These are phyloP conservation scores for Meteorus colon DNA, from an alignment of 2,888 invertebrate genomes.

Conservation along the genomic window DNA sequence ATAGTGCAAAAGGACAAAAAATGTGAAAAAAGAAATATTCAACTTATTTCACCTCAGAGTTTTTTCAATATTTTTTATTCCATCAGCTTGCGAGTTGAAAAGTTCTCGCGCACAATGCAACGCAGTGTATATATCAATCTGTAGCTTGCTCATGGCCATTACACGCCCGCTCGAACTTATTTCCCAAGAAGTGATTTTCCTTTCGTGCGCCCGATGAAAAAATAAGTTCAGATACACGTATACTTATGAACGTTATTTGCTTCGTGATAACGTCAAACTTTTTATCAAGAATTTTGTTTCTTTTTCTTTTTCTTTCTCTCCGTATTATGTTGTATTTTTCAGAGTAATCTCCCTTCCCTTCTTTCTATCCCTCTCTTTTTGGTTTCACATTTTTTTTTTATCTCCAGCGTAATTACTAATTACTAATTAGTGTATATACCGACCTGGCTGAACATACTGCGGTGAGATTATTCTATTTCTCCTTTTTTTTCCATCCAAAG, in stretches of 20 bases:
- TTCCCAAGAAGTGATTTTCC: conserved; percentile 34
- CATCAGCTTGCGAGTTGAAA: conserved; percentile 36
- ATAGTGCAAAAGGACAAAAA: neutral
- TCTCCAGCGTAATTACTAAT: neutral
- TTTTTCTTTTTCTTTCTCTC: neutral
- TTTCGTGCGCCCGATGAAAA: conserved; percentile 32
- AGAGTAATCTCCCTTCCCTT: neutral
- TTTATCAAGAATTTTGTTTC: neutral
- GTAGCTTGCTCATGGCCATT: conserved; percentile 19
- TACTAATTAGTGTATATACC: conserved; percentile 1
- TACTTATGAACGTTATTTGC: neutral
- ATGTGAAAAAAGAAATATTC: neutral
- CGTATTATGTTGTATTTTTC: neutral
- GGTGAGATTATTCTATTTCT: neutral
- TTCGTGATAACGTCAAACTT: conserved; percentile 2
- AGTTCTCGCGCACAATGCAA: conserved; percentile 39
- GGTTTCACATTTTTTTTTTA: neutral
- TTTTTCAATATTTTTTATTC: conserved; percentile 16
- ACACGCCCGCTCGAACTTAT: conserved; percentile 6
- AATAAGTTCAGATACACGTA: conserved; percentile 12
- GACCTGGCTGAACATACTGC: neutral
- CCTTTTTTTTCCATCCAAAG: neutral
- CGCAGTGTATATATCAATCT: conserved; percentile 29
- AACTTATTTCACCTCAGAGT: neutral
- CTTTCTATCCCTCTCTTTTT: neutral